Evolutionary conservation across 1,140 invertebrate species (phyloP).

Genomic region (Conus ventricosus): DNA sequence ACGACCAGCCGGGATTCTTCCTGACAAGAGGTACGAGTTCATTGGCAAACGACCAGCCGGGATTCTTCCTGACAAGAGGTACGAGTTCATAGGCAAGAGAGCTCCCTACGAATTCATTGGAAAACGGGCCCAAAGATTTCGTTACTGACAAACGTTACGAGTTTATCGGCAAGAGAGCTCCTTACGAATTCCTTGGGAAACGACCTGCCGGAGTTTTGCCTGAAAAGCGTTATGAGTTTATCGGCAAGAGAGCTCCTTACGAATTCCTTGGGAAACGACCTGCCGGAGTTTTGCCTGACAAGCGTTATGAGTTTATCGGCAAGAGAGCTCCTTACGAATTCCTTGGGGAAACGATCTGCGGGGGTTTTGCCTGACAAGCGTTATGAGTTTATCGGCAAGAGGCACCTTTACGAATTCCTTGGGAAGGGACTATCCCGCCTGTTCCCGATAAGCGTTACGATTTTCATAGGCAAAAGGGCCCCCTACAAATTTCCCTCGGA

Average conservation of each 20-base stretch:
- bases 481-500: background rate
- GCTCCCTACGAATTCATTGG: background rate
- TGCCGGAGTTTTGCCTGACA: background rate
- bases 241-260: conserved; percentile 13
- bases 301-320: background rate
- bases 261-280: conserved; percentile 4
- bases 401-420: background rate
- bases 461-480: background rate
- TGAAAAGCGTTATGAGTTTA: background rate
- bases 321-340: conserved; percentile 2
- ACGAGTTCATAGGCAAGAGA: background rate
- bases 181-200: conserved; percentile 18
- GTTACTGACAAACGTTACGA: background rate
- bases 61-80: background rate
- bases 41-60: background rate
- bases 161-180: background rate
- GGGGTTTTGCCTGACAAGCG: background rate
- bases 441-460: background rate
- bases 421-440: background rate
- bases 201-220: background rate
- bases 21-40: background rate
- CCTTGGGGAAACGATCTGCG: background rate
- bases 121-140: too few species aligned
- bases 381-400: conserved; percentile 16
- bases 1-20: too few species aligned